Percentiles rank a stretch among this genome's conserved stretches.
phyloP scores from a whole-genome alignment of 2,888 invertebrate genomes.

The Pristionchus fissidentatus region DNA sequence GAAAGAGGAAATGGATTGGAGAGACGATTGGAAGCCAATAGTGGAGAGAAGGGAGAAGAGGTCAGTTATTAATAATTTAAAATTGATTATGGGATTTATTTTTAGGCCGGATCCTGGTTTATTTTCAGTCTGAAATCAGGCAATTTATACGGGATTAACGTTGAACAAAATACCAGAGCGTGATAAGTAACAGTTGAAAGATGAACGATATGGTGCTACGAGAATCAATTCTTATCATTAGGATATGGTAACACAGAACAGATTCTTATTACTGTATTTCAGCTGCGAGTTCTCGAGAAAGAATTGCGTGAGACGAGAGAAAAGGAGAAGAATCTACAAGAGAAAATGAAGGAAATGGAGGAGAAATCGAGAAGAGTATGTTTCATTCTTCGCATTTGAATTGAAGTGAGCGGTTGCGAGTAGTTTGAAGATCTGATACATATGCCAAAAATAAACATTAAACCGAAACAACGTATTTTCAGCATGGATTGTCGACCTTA shows the following conservation, averaged over 20 bases:
- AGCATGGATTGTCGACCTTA: too few species aligned
- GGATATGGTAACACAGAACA: too few species aligned
- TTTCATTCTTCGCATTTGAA: not conserved
- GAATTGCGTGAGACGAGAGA: conserved; percentile 10
- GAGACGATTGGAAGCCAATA: conserved; percentile 50
- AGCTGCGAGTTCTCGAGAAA: conserved; percentile 32
- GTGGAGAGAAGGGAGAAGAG: conserved; percentile 53
- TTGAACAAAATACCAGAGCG: too few species aligned
- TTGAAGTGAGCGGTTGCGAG: not conserved
- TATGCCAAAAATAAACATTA: too few species aligned
- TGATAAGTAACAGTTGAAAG: too few species aligned
- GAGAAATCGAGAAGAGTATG: conserved; percentile 2
- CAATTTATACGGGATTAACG: too few species aligned
- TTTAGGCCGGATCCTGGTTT: too few species aligned
- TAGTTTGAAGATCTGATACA: not conserved
- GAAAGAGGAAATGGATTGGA: conserved; percentile 51
- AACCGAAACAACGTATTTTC: too few species aligned
- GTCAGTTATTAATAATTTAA: not conserved
- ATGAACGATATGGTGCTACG: too few species aligned
- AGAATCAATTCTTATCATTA: too few species aligned
- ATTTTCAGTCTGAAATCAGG: too few species aligned
- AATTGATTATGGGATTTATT: not conserved
- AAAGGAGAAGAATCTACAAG: not conserved
- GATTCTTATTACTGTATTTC: not conserved
- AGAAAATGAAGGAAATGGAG: conserved; percentile 10